Conservation (phyloP, 2,888 invertebrate species). For the Andrena fulva region DNA sequence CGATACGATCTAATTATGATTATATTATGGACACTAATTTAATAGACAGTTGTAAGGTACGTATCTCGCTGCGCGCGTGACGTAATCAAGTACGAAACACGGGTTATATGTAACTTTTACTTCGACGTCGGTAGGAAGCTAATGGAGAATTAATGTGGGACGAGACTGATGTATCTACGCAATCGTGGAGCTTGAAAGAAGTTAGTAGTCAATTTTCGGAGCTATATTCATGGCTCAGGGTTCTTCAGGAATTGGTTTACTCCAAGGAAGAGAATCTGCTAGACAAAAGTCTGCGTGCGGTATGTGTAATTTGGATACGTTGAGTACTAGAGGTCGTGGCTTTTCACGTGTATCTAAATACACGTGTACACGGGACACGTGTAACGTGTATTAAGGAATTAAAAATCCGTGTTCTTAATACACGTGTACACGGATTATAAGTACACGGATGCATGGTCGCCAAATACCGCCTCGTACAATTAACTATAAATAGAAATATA, state of each 20-base stretch:
- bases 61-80: constrained; percentile 1
- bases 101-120: not conserved
- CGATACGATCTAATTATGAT: constrained; percentile 95
- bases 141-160: constrained; percentile 90
- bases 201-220: constrained; percentile 92
- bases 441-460: no score
- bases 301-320: constrained; percentile 76
- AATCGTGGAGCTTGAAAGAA: constrained; percentile 91
- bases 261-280: constrained; percentile 90
- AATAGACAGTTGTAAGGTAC: constrained; percentile 93
- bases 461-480: no score
- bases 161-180: constrained; percentile 86
- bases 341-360: no score
- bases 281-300: constrained; percentile 89
- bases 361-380: no score
- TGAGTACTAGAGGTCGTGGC: no score
- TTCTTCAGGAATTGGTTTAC: constrained; percentile 91
- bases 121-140: constrained; percentile 87
- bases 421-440: no score
- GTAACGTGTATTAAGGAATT: no score
- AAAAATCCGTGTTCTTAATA: no score
- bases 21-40: constrained; percentile 98
- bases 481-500: no score
- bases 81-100: not conserved
- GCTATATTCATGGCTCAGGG: constrained; percentile 92